Percentiles rank a stretch among this genome's conserved stretches.
Conservation (phyloP, 92 coral and sea anemone species). For the Virgularia gustaviana region DNA sequence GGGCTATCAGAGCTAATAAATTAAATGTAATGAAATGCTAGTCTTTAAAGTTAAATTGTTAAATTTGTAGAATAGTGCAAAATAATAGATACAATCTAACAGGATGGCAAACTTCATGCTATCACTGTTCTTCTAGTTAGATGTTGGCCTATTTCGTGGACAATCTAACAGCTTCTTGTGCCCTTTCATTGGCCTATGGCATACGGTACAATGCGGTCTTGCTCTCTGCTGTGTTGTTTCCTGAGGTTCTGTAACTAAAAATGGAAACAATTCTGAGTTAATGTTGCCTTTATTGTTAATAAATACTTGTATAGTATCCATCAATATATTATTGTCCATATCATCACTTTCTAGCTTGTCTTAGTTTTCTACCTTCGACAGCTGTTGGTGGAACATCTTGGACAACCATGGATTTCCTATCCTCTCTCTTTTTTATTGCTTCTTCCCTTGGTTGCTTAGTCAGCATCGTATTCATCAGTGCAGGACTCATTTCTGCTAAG, state of each 20-base stretch:
- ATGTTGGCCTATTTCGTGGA: not conserved
- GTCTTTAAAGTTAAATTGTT: not conserved
- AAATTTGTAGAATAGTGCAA: not conserved
- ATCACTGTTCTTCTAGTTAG: not conserved
- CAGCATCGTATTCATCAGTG: not conserved
- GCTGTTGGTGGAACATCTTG: slow-evolving; percentile 31
- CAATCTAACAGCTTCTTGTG: not conserved
- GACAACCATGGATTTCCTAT: slow-evolving; percentile 6
- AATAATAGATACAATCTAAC: not conserved
- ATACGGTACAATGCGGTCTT: not conserved
- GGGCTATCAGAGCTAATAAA: no score
- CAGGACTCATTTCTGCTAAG: not conserved
- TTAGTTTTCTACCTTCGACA: no score
- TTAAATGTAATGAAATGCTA: no score
- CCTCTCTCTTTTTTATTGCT: slow-evolving; percentile 7
- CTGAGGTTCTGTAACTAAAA: not conserved
- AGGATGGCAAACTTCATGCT: not conserved
- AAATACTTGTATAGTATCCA: no score
- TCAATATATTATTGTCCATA: no score
- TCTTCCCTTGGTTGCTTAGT: slow-evolving; percentile 8
- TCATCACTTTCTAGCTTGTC: not conserved
- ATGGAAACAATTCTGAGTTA: no score
- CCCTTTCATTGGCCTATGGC: not conserved
- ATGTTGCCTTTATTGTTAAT: no score
- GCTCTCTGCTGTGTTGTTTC: not conserved